Conservation (phyloP, 2,888 invertebrate genomes). For the Chrysodeixis includens region DNA sequence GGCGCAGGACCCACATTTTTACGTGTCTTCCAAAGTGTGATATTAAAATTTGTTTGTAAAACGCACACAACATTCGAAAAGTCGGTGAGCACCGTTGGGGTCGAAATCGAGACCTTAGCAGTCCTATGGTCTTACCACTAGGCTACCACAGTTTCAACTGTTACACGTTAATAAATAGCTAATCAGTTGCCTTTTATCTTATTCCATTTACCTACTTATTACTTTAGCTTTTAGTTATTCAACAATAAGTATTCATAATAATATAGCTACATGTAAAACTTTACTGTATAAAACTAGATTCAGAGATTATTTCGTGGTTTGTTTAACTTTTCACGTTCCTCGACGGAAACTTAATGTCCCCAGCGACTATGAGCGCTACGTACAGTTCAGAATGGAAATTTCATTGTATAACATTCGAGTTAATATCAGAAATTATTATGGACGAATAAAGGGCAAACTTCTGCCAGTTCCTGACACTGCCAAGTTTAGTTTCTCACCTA, state of each 20-base stretch:
- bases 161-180: no score
- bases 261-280: constrained; percentile 25
- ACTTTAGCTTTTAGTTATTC: neutral
- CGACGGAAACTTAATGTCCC: constrained; percentile 22
- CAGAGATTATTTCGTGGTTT: constrained; percentile 42
- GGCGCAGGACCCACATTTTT: no score
- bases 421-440: constrained; percentile 32
- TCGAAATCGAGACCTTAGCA: no score
- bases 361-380: constrained; percentile 21
- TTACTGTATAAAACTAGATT: constrained; percentile 34
- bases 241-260: constrained; percentile 13
- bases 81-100: no score
- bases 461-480: constrained; percentile 6
- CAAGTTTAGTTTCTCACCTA: constrained; percentile 17
- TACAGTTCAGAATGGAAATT: constrained; percentile 29
- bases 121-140: no score
- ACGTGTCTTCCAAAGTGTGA: no score
- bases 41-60: no score
- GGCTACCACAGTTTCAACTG: no score
- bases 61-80: no score
- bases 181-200: neutral
- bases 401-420: constrained; percentile 30
- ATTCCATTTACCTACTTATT: neutral
- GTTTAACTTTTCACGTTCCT: constrained; percentile 39
- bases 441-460: constrained; percentile 23